Percentiles rank a stretch among this genome's conserved stretches.
Conservation (phyloP, 2,113 vertebrate species). For the Pelodiscus sinensis region DNA sequence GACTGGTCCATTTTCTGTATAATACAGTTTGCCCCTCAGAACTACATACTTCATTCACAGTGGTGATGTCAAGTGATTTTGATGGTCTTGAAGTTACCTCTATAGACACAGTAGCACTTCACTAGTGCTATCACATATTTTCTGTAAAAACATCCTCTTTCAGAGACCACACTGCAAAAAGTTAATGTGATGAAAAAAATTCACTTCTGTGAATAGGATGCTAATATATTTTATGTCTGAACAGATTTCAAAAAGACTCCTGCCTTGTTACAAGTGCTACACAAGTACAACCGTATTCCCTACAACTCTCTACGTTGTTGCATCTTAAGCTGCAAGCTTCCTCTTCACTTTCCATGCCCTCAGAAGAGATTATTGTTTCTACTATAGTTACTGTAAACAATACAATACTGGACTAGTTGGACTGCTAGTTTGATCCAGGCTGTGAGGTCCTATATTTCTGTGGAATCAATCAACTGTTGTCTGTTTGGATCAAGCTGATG, state of each 20-base stretch:
- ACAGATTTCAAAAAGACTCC: background rate
- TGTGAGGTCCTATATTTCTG: background rate
- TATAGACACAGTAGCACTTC: background rate
- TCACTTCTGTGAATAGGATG: background rate
- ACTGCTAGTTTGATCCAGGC: background rate
- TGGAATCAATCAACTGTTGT: background rate
- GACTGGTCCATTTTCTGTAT: background rate
- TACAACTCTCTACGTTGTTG: background rate
- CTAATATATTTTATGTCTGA: background rate
- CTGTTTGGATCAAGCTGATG: slow-evolving; percentile 34
- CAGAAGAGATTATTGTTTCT: background rate
- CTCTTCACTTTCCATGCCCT: slow-evolving; percentile 19
- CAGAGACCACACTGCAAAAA: background rate
- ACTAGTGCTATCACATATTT: background rate
- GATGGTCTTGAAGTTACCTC: background rate
- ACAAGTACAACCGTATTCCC: background rate
- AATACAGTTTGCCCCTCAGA: background rate
- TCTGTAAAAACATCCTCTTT: background rate
- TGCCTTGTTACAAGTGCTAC: background rate
- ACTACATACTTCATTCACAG: background rate
- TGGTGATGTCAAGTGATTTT: background rate
- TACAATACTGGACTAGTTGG: background rate
- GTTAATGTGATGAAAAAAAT: background rate
- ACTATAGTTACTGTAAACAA: background rate
- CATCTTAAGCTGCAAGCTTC: background rate